Evolutionary conservation across 2,888 invertebrate genomes (phyloP).

Genomic region (Drymonia ruficornis): DNA sequence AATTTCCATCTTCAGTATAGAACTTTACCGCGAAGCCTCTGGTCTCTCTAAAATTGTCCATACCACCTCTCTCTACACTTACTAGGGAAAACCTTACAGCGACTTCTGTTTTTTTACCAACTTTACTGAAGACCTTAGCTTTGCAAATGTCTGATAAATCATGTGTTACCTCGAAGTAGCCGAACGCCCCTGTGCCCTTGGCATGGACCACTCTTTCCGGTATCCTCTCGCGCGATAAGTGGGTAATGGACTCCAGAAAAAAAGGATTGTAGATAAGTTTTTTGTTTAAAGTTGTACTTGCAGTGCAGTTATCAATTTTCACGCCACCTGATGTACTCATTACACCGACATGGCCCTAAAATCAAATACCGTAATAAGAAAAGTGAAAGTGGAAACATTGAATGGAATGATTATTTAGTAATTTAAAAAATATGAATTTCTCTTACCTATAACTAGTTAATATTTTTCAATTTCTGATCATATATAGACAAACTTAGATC

Average conservation of each 20-base stretch:
- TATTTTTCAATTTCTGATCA: too few species aligned
- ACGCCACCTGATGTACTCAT: conserved; percentile 92
- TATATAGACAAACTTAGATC: too few species aligned
- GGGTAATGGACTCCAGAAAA: conserved; percentile 88
- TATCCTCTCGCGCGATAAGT: conserved; percentile 94
- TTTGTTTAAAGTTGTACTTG: conserved; percentile 89
- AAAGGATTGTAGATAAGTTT: conserved; percentile 89
- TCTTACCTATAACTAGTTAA: too few species aligned
- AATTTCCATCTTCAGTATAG: conserved; percentile 94
- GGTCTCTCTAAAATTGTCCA: conserved; percentile 93
- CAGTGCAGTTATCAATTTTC: conserved; percentile 85
- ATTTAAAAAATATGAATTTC: too few species aligned
- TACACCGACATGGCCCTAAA: conserved; percentile 77
- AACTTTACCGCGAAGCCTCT: conserved; percentile 96
- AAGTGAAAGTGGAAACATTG: too few species aligned
- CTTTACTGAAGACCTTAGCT: conserved; percentile 88
- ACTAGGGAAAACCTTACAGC: conserved; percentile 91
- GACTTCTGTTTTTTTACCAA: conserved; percentile 91
- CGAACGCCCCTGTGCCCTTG: conserved; percentile 94
- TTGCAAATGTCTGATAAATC: conserved; percentile 90
- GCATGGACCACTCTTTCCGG: conserved; percentile 96
- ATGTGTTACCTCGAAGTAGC: conserved; percentile 92
- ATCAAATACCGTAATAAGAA: too few species aligned
- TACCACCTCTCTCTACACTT: conserved; percentile 92
- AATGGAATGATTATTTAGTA: too few species aligned